These are phyloP conservation scores for Sussaba pulchella DNA, from an alignment of 2,888 invertebrate species.

Conservation along the genomic window DNA sequence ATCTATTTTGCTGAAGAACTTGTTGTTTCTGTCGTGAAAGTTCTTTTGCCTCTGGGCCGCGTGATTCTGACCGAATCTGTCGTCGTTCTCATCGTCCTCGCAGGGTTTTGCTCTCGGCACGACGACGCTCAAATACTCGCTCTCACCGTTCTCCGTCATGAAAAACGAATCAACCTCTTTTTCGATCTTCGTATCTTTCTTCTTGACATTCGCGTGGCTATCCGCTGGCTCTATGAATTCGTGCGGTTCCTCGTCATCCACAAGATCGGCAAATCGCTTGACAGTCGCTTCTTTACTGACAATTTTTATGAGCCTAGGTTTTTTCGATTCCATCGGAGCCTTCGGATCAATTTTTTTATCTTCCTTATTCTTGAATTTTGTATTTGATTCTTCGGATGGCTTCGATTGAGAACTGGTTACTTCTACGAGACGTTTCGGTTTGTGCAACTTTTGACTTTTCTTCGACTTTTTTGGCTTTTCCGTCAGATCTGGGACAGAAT, in stretches of 20 bases:
- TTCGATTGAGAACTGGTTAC: not conserved
- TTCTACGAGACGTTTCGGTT: not conserved
- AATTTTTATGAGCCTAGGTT: conserved; percentile 57
- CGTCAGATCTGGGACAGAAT: not conserved
- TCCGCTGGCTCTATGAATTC: conserved; percentile 35
- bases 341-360: not conserved
- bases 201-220: not conserved
- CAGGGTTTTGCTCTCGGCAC: conserved; percentile 64
- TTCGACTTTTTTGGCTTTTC: conserved; percentile 32
- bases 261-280: conserved; percentile 74
- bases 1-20: conserved; percentile 68
- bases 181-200: conserved; percentile 59
- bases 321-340: conserved; percentile 14
- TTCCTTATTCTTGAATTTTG: conserved; percentile 20
- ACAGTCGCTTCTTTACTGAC: conserved; percentile 76
- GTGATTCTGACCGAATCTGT: conserved; percentile 53
- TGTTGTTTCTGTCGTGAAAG: conserved; percentile 66
- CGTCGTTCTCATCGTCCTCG: conserved; percentile 44
- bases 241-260: conserved; percentile 67
- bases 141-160: conserved; percentile 71
- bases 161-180: conserved; percentile 78
- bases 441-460: not conserved
- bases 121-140: conserved; percentile 73
- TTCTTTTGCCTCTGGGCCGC: conserved; percentile 42
- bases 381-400: not conserved